Percentiles rank a stretch among this genome's conserved stretches.
Evolutionary conservation across 1,140 invertebrate species (phyloP).

Genomic region (Sinonovacula constricta): DNA sequence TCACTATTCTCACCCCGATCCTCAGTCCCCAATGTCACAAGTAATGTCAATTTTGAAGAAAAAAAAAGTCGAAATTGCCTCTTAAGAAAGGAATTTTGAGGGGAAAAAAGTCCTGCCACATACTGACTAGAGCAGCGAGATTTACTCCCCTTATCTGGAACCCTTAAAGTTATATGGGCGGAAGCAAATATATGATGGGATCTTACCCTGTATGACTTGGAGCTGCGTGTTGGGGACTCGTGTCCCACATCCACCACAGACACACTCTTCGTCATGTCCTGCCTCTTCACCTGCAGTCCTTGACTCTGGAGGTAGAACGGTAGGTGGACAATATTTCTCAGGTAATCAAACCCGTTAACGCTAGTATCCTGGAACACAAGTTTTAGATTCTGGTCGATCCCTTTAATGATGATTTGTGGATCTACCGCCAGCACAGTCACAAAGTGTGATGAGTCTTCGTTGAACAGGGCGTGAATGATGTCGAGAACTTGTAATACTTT

Average conservation of each 20-base stretch:
- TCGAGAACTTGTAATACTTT: slow-evolving; percentile 92
- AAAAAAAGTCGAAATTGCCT: too few species aligned
- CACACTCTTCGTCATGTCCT: slow-evolving; percentile 56
- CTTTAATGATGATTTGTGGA: slow-evolving; percentile 98
- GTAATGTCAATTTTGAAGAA: too few species aligned
- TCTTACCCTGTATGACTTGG: slow-evolving; percentile 51
- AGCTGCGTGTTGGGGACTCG: slow-evolving; percentile 48
- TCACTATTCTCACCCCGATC: too few species aligned
- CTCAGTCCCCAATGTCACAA: too few species aligned
- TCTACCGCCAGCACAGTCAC: slow-evolving; percentile 96
- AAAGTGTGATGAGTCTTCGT: slow-evolving; percentile 93
- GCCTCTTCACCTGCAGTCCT: slow-evolving; percentile 82
- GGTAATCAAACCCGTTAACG: slow-evolving; percentile 95
- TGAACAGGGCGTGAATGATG: slow-evolving; percentile 96
- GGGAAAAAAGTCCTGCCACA: too few species aligned
- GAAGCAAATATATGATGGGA: too few species aligned
- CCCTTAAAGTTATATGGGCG: too few species aligned
- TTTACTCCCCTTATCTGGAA: too few species aligned
- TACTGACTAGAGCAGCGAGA: too few species aligned
- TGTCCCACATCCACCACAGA: slow-evolving; percentile 51
- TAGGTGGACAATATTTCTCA: slow-evolving; percentile 97
- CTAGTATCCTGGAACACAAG: slow-evolving; percentile 78
- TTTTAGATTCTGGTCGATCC: slow-evolving; percentile 94
- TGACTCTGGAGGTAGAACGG: slow-evolving; percentile 99
- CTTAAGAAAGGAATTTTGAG: too few species aligned